Base-by-base conservation (phyloP, 2,113 vertebrate species). In the Oplegnathus fasciatus region DNA sequence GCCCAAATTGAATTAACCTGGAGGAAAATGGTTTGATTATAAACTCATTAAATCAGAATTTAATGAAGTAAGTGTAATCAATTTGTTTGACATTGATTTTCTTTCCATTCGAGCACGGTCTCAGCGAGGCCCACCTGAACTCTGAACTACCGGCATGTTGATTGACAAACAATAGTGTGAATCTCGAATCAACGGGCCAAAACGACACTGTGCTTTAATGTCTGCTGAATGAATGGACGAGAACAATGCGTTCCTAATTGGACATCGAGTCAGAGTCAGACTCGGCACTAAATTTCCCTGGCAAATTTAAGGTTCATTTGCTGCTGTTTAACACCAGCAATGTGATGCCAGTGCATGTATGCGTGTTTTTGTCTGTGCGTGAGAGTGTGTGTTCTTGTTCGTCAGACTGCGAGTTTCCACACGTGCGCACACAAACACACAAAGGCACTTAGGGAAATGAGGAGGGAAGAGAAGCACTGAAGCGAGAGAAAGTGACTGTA, bases 21-120 rank as follows among this genome's bases (percentile, higher is more conserved):
- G 3, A 71, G 80, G 30, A 84, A 83, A 84, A 74, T 34, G 30
- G 9, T 61, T 70, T 82, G 74, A 72, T 86, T 80, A 80, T 76
- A 57, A 76, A 85, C 32, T 72, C 70, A 80, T 89, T 89, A 83
- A 80, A 75, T 82, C 75, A 17, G 60, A 84, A 75, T 46, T 44
- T 80, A 83, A 83, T 71, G 75, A 83, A 64, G 50, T 71, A 58
- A 78, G 40, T 70, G 48, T 37, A 75, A 86, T 86, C 80, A 71
- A 62, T 80, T 80, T 61, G 79, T 83, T 76, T 65, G 75, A 78
- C 79, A 83, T 75, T 75, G 83, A 88, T 78, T 82, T 75, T 42
- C 67, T 17, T 18, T 62, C 74, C 52, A 11, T 64, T 17, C 0
- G 22, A 48, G 58, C 72, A 0, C 42, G 3, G 66, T 24, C 62